Evolutionary conservation across 2,797 vertebrate species (phyloP).

Genomic region (Harpagifer antarcticus): DNA sequence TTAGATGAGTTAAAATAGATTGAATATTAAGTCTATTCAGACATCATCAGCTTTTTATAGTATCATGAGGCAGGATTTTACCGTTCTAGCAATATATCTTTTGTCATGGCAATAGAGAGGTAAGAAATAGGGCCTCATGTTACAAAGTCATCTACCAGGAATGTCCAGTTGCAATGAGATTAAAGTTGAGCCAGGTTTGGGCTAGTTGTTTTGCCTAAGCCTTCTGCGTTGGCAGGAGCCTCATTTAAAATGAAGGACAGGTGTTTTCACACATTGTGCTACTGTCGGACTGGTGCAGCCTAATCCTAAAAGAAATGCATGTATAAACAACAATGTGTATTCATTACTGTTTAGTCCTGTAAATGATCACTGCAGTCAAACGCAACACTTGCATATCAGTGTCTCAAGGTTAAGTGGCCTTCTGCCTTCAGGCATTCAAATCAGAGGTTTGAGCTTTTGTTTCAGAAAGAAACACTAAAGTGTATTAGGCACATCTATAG

Average conservation of each 20-base stretch:
- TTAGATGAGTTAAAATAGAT: background rate
- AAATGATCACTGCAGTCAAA: background rate
- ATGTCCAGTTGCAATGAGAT: background rate
- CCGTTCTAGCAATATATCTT: slow-evolving; percentile 5
- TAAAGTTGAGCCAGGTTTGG: background rate
- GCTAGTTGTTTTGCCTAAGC: background rate
- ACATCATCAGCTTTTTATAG: background rate
- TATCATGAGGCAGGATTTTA: background rate
- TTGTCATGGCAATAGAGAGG: slow-evolving; percentile 1
- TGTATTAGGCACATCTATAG: background rate
- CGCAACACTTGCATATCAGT: background rate
- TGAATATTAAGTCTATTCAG: background rate
- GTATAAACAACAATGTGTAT: background rate
- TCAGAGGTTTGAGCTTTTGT: background rate
- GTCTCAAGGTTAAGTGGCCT: background rate
- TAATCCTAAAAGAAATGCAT: background rate
- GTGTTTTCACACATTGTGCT: background rate
- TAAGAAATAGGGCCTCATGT: background rate
- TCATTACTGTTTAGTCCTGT: slow-evolving; percentile 9
- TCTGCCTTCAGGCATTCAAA: background rate
- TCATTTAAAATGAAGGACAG: background rate
- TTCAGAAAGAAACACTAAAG: background rate
- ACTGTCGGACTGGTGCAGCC: background rate
- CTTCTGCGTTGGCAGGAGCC: background rate
- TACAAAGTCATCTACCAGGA: slow-evolving; percentile 11